Percentiles rank a stretch among this genome's conserved stretches.
Evolutionary conservation across 2,888 invertebrate species (phyloP).

Genomic region (Zaprionus obscuricornis): DNA sequence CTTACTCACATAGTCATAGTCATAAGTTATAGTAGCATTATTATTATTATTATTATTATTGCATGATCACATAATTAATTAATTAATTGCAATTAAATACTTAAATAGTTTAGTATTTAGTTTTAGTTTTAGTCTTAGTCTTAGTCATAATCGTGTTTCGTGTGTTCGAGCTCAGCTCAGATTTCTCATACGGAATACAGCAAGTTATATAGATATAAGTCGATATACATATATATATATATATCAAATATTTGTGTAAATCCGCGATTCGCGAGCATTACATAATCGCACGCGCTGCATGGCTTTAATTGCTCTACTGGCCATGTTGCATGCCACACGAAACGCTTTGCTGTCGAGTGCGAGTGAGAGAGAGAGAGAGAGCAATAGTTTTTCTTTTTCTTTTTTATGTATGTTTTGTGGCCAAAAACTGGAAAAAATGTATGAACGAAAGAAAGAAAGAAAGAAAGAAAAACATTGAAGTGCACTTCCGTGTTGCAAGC

Average conservation of each 20-base stretch:
- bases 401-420: constrained; percentile 38
- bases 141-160: background rate
- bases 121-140: too few relatives aligned
- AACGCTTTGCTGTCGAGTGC: constrained; percentile 9
- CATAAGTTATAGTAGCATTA: background rate
- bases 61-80: constrained; percentile 19
- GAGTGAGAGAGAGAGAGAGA: background rate
- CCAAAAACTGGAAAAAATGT: constrained; percentile 20
- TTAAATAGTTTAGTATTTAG: constrained; percentile 44
- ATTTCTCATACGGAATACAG: constrained; percentile 26
- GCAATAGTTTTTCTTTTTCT: background rate
- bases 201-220: background rate
- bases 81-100: constrained; percentile 38
- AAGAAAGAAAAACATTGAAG: constrained; percentile 21
- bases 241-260: constrained; percentile 30
- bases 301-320: constrained; percentile 47
- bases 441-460: background rate
- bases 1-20: too few relatives aligned
- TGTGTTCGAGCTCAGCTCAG: constrained; percentile 11
- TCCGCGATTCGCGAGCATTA: constrained; percentile 41
- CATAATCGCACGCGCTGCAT: constrained; percentile 55
- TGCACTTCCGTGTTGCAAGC: constrained; percentile 51
- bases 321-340: constrained; percentile 72
- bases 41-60: background rate
- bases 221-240: background rate